Base-by-base conservation (phyloP, 2,113 vertebrate species). In the Chrysochloris asiatica region DNA sequence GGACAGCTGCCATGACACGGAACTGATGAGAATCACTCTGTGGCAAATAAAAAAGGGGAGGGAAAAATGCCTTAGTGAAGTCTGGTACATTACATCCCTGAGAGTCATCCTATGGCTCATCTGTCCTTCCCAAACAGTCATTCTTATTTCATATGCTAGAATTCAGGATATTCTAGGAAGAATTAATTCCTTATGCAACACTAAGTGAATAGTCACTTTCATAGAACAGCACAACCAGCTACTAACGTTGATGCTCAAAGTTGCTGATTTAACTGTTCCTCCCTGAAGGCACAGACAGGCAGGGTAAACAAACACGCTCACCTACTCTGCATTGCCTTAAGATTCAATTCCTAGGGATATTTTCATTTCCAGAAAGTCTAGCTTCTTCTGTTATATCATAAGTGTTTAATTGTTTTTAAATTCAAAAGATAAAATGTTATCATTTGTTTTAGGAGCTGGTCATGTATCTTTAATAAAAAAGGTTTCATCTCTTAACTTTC, bases 21-120 rank as follows among this genome's bases (percentile, higher is more conserved):
- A 99, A 98, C 97, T 99, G 99, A 94, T 99, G 99, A 96, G 98
- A 98, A 69, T 98, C 98, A 91, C 98, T 99, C 99, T 99, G 94
- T 92, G 91, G 67, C 83, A 97, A 97, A 97, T 91, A 97, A 93
- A 97, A 93, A 97, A 97, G 92, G 97, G 95, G 91, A 97, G 84
- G 96, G 93, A 93, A 95, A 95, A 91, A 96, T 95, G 89, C 89
- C 95, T 93, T 92, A 88, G 94, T 80, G 91, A 85, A 84, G 86
- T 83, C 52, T 67, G 80, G 47, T 56, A 9, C 26, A 80, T 67
- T 33, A 59, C 28, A 73, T 38, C 19, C 30, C 59, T 80, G 30
- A 19, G 76, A 81, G 69, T 52, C 8, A 81, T 30, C 52, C 52
- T 52, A 54, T 47, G 43, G 38, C 21, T 33, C 2, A 28, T 52